Evolutionary conservation across 2,113 vertebrate species (phyloP).

Genomic region (Cyprinodon brontotheroides): DNA sequence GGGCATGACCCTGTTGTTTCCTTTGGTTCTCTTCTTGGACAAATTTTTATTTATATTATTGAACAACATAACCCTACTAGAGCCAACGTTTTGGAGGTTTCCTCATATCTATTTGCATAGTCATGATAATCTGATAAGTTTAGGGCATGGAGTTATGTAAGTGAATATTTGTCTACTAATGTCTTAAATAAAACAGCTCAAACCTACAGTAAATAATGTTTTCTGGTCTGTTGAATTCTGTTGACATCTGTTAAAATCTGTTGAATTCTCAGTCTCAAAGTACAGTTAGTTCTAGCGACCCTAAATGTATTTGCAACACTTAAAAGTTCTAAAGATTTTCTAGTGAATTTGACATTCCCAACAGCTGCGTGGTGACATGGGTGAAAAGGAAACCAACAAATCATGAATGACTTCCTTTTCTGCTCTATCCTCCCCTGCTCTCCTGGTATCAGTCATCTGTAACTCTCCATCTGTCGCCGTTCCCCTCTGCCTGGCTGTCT

Average conservation of each 20-base stretch:
- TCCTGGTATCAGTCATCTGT: constrained; percentile 33
- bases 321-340: background rate
- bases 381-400: constrained; percentile 10
- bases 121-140: too few relatives aligned
- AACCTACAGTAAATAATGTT: background rate
- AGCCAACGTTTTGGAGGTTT: too few relatives aligned
- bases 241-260: background rate
- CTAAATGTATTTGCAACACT: background rate
- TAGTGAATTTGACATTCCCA: background rate
- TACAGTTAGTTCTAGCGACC: background rate
- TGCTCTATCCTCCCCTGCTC: constrained; percentile 20
- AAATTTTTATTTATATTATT: too few relatives aligned
- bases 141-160: background rate
- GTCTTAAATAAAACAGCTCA: background rate
- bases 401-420: constrained; percentile 5
- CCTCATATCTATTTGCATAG: too few relatives aligned
- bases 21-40: too few relatives aligned
- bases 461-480: constrained; percentile 20
- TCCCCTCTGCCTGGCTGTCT: background rate
- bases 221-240: background rate
- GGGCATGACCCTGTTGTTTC: too few relatives aligned
- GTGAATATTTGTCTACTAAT: background rate
- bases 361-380: constrained; percentile 7
- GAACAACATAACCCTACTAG: too few relatives aligned
- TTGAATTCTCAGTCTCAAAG: background rate